Conservation (phyloP, 1,140 invertebrate genomes). For the Pissodes strobi region DNA sequence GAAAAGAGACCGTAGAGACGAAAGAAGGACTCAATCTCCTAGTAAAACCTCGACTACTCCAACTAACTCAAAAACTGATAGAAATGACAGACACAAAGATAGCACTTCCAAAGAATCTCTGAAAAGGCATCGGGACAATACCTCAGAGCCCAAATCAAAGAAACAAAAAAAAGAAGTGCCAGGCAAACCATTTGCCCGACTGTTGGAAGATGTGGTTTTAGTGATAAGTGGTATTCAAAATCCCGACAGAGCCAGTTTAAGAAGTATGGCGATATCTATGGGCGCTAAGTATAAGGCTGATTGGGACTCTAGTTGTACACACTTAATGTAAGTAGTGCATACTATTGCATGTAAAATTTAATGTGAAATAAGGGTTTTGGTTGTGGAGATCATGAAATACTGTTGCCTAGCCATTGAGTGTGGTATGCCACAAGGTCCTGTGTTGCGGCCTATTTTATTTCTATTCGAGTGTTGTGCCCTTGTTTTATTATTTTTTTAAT, state of each 20-base stretch:
- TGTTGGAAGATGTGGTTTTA: conserved; percentile 73
- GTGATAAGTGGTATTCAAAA: conserved; percentile 87
- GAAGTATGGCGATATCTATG: conserved; percentile 73
- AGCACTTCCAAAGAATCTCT: neutral
- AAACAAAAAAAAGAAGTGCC: conserved; percentile 30
- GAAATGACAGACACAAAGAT: conserved; percentile 15
- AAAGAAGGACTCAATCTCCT: conserved; percentile 5
- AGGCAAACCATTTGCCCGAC: conserved; percentile 61
- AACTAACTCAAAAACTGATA: conserved; percentile 19
- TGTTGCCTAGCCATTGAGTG: no score
- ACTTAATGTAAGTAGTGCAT: conserved; percentile 73
- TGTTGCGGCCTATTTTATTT: no score
- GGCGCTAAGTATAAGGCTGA: conserved; percentile 79
- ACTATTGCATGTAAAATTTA: neutral
- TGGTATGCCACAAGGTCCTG: no score
- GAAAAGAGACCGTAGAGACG: conserved; percentile 3
- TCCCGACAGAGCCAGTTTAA: conserved; percentile 70
- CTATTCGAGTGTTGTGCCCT: no score
- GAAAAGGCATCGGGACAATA: conserved; percentile 17
- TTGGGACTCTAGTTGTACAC: conserved; percentile 76
- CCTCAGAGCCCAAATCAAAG: conserved; percentile 25
- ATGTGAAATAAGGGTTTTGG: no score
- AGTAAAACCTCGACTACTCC: neutral
- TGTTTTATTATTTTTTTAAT: no score
- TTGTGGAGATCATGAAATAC: no score